Percentiles rank a stretch among this genome's conserved stretches.
Conservation (phyloP, 2,113 vertebrate genomes). For the Barnardius zonarius region DNA sequence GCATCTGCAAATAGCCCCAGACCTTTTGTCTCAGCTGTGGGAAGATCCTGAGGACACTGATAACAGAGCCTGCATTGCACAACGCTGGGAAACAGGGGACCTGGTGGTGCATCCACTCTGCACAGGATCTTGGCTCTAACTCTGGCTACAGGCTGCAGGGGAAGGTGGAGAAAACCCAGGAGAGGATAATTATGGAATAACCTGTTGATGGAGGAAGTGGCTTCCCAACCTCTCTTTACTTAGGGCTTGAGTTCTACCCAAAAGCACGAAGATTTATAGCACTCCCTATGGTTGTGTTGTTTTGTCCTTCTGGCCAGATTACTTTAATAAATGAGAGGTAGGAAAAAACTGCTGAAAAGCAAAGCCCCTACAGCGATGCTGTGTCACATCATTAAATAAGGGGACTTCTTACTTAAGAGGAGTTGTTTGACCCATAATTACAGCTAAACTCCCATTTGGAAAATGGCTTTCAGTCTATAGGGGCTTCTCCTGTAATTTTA, state of each 20-base stretch:
- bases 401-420: conserved; percentile 26
- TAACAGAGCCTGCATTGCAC: background rate
- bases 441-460: background rate
- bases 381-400: conserved; percentile 3
- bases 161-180: conserved; percentile 20
- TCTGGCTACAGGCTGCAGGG: background rate
- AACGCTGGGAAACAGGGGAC: background rate
- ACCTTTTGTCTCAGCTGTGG: conserved; percentile 50
- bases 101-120: background rate
- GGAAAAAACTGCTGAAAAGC: conserved; percentile 4
- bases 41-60: conserved; percentile 22
- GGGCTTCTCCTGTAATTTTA: conserved; percentile 34
- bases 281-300: background rate
- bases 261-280: conserved; percentile 13
- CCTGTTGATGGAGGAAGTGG: conserved; percentile 53
- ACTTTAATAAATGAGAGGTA: conserved; percentile 40
- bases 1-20: conserved; percentile 62
- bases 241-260: background rate
- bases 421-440: conserved; percentile 4
- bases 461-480: background rate
- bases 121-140: background rate
- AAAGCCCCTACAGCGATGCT: background rate
- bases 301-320: conserved; percentile 26
- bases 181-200: conserved; percentile 58
- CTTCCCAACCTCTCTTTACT: conserved; percentile 26